A percentile compares a stretch with the other conserved stretches of the same genome.
Conservation (phyloP, 2,113 vertebrate species). For the Paraplagusia blochii region DNA sequence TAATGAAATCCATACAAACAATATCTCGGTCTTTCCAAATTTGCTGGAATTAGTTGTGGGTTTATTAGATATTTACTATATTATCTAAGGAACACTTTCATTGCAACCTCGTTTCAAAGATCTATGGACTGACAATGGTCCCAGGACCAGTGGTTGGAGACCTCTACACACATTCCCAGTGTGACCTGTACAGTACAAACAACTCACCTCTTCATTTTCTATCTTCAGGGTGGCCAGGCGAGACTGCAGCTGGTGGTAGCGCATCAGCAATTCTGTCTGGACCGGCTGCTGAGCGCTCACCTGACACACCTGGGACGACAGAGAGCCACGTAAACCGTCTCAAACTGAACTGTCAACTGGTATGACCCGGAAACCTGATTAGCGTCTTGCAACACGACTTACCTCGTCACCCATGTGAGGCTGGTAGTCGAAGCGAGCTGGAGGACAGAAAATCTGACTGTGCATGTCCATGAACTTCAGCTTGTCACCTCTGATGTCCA, state of each 20-base stretch:
- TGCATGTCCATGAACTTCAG: conserved; percentile 95
- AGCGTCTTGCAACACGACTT: conserved; percentile 31
- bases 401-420: conserved; percentile 99
- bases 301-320: conserved; percentile 86
- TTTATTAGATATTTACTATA: too few species aligned
- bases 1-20: too few species aligned
- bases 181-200: conserved; percentile 7
- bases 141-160: too few species aligned
- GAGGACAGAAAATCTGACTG: conserved; percentile 95
- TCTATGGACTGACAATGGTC: too few species aligned
- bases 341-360: too few species aligned
- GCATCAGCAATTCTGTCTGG: conserved; percentile 93
- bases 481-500: conserved; percentile 95
- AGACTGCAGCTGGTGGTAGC: conserved; percentile 97
- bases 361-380: too few species aligned
- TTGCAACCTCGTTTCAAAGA: too few species aligned
- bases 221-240: conserved; percentile 94
- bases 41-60: too few species aligned
- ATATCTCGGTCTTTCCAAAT: too few species aligned
- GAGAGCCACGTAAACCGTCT: background rate
- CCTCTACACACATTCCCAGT: background rate
- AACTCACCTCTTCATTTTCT: conserved; percentile 94
- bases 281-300: conserved; percentile 96
- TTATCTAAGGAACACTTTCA: too few species aligned
- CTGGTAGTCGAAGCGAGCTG: conserved; percentile 96